A percentile compares a stretch with the other conserved stretches of the same genome.
Evolutionary conservation across 2,888 invertebrate species (phyloP).

Genomic region (Drosophila setosimentum): DNA sequence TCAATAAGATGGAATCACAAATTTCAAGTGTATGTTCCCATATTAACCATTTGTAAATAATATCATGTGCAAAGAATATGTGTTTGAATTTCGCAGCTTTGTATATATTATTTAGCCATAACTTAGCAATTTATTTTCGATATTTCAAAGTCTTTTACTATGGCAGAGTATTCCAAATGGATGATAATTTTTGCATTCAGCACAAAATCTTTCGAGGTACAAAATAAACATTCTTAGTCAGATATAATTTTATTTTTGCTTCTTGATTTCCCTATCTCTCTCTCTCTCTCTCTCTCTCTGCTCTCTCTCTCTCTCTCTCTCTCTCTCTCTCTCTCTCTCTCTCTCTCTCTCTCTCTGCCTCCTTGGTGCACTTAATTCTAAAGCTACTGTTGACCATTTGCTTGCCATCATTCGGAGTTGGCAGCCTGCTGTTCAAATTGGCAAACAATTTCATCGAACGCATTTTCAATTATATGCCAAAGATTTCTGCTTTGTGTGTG

Average conservation of each 20-base stretch:
- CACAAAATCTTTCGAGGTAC: background rate
- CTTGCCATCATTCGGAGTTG: conserved; percentile 13
- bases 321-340: background rate
- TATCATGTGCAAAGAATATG: background rate
- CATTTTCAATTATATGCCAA: conserved; percentile 69
- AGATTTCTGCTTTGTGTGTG: conserved; percentile 46
- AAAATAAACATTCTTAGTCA: background rate
- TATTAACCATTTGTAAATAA: background rate
- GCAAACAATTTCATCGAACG: conserved; percentile 64
- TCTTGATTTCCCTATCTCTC: background rate
- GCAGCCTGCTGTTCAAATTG: conserved; percentile 11
- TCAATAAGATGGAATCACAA: background rate
- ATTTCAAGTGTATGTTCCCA: background rate
- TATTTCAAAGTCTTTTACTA: background rate
- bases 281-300: background rate
- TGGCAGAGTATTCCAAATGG: background rate
- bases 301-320: background rate
- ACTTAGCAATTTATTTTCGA: background rate
- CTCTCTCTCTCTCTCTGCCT: background rate
- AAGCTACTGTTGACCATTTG: conserved; percentile 60
- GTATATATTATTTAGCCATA: too few species aligned
- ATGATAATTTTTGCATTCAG: background rate
- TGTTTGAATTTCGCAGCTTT: too few species aligned
- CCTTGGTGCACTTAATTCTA: conserved; percentile 58
- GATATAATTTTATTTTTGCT: background rate